Evolutionary conservation across 1,140 invertebrate genomes (phyloP).

Genomic region (Oppia nitens): DNA sequence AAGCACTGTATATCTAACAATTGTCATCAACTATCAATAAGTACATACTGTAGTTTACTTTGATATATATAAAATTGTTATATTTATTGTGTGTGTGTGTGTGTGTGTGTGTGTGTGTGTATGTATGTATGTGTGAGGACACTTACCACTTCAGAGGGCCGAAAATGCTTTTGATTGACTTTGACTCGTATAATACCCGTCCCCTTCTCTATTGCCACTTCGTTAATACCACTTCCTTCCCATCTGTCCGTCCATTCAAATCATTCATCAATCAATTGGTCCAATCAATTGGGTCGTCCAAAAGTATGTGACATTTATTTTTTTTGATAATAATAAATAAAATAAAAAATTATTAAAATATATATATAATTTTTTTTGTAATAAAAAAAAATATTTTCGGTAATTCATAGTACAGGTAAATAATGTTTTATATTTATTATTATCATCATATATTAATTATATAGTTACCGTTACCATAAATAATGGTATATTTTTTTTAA

Average conservation of each 20-base stretch:
- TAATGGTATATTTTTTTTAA: no score
- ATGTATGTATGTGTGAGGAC: background rate
- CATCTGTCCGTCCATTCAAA: constrained; percentile 44
- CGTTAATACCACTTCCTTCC: constrained; percentile 65
- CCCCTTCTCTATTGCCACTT: constrained; percentile 69
- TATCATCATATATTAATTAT: no score
- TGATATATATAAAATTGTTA: background rate
- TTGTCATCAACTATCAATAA: no score
- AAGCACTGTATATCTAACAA: no score
- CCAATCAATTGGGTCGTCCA: background rate
- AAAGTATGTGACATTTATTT: constrained; percentile 1
- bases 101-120: background rate
- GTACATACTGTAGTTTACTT: no score
- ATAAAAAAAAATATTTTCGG: constrained; percentile 14
- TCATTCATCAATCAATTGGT: background rate
- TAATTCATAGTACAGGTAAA: no score
- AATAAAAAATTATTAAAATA: background rate
- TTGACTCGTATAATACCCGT: constrained; percentile 63
- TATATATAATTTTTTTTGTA: constrained; percentile 38
- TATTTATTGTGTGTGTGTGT: background rate
- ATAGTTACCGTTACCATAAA: no score
- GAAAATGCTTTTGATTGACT: constrained; percentile 86
- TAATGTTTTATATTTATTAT: no score
- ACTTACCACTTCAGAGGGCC: constrained; percentile 93
- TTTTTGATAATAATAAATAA: constrained; percentile 1